Conservation (phyloP, 2,113 vertebrate genomes). For the Ctenomys sociabilis region DNA sequence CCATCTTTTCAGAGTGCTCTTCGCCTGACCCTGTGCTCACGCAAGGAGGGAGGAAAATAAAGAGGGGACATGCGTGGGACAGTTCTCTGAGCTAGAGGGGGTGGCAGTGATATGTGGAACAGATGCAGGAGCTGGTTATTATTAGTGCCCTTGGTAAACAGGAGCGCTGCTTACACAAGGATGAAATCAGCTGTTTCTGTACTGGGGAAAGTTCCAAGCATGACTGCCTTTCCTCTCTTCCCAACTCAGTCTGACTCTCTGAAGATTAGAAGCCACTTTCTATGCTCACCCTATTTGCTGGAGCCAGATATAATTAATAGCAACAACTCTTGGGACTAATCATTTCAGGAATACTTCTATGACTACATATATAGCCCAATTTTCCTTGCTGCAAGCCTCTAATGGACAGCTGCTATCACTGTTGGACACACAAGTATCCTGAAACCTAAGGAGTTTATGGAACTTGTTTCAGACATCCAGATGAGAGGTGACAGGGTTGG, state of each 20-base stretch:
- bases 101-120: constrained; percentile 18
- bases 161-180: constrained; percentile 51
- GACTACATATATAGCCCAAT: background rate
- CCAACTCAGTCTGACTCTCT: background rate
- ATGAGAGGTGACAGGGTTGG: background rate
- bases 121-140: constrained; percentile 64
- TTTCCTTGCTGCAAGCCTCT: background rate
- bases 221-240: background rate
- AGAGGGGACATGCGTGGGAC: background rate
- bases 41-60: background rate
- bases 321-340: background rate
- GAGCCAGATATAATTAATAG: background rate
- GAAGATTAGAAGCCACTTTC: background rate
- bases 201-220: constrained; percentile 34
- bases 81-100: background rate
- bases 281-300: background rate
- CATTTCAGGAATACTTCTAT: background rate
- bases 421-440: background rate
- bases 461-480: background rate
- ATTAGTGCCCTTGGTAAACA: constrained; percentile 67
- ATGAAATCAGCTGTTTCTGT: constrained; percentile 59
- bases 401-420: background rate
- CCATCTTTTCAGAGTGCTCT: background rate
- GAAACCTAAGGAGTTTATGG: background rate
- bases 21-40: background rate